Conservation (phyloP, 2,888 invertebrate genomes). For the Psococerastis gibbosa region DNA sequence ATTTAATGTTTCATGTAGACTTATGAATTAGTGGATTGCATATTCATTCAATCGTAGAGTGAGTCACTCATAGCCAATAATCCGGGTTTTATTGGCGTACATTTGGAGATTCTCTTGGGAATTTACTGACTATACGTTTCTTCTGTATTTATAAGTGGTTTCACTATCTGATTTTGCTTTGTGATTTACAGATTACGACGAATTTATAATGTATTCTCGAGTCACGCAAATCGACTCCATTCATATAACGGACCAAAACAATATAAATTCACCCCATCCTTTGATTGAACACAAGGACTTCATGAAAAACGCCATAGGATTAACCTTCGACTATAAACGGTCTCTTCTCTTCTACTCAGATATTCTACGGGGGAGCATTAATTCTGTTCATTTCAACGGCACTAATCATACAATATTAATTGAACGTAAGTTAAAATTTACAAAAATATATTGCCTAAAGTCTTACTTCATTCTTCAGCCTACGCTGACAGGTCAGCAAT, state of each 20-base stretch:
- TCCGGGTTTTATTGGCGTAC: too few species aligned
- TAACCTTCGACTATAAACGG: conserved; percentile 54
- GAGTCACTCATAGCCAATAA: too few species aligned
- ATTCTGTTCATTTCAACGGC: conserved; percentile 65
- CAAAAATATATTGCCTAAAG: neutral
- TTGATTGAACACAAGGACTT: conserved; percentile 48
- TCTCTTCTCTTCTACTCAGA: conserved; percentile 69
- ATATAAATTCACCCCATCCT: conserved; percentile 57
- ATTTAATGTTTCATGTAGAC: too few species aligned
- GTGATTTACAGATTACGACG: conserved; percentile 42
- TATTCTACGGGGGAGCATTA: conserved; percentile 69
- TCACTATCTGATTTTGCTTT: too few species aligned
- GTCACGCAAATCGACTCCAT: conserved; percentile 66
- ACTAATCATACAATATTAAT: conserved; percentile 47
- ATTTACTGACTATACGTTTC: too few species aligned
- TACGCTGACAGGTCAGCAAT: too few species aligned
- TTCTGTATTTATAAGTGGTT: too few species aligned
- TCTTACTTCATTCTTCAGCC: too few species aligned
- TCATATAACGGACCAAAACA: conserved; percentile 44
- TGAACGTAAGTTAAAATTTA: conserved; percentile 32
- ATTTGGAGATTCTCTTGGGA: too few species aligned
- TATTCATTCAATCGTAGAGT: too few species aligned
- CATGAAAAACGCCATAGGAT: conserved; percentile 72
- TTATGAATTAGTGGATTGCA: too few species aligned
- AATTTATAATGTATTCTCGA: conserved; percentile 67